phyloP scores from a whole-genome alignment of 1,140 invertebrate genomes.

The Ericerus pela region DNA sequence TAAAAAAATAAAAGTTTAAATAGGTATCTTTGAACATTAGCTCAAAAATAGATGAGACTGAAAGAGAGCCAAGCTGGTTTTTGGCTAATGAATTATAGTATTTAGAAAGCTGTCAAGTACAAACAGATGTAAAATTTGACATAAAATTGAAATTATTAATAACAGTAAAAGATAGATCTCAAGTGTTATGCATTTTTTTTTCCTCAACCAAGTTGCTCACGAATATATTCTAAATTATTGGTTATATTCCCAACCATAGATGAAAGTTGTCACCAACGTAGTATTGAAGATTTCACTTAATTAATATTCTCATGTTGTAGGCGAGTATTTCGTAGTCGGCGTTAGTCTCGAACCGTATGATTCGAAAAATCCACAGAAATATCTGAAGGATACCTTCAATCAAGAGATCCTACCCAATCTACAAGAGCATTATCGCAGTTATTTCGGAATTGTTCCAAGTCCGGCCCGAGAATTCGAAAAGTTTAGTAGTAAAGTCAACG shows the following conservation, averaged over 20 bases:
- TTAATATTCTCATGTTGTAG: constrained; percentile 33
- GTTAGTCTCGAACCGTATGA: constrained; percentile 81
- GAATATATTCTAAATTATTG: not conserved
- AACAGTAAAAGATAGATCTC: too few relatives aligned
- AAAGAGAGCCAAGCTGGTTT: too few relatives aligned
- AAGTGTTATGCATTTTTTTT: too few relatives aligned
- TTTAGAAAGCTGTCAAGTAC: too few relatives aligned
- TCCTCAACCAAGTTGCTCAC: too few relatives aligned
- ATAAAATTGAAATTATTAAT: too few relatives aligned
- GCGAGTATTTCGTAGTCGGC: constrained; percentile 79
- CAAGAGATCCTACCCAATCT: constrained; percentile 40
- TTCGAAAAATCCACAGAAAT: constrained; percentile 50
- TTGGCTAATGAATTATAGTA: too few relatives aligned
- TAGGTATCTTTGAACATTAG: too few relatives aligned
- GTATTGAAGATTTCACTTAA: not conserved
- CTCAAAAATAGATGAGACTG: too few relatives aligned
- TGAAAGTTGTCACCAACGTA: too few relatives aligned
- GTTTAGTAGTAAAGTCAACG: constrained; percentile 60
- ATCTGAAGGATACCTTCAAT: constrained; percentile 53
- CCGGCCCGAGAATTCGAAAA: constrained; percentile 48
- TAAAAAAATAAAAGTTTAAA: too few relatives aligned
- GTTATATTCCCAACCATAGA: not conserved
- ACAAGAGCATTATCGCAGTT: constrained; percentile 48
- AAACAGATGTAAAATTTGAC: too few relatives aligned
- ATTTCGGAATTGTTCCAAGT: constrained; percentile 54